These are phyloP conservation scores for Xenops minutus DNA, from an alignment of 2,797 vertebrate species.

Conservation along the genomic window DNA sequence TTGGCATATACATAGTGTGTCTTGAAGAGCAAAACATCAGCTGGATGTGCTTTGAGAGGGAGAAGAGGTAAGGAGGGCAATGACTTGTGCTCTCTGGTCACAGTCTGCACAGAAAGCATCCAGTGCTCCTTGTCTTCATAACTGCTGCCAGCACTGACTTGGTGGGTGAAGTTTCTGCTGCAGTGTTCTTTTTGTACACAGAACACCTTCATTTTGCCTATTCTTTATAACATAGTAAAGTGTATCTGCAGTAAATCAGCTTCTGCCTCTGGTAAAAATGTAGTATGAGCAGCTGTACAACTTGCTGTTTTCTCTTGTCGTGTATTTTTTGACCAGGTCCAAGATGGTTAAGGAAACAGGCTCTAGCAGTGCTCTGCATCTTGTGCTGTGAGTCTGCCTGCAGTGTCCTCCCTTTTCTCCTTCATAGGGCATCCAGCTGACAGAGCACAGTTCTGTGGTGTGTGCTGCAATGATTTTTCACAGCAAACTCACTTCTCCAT, in stretches of 20 bases:
- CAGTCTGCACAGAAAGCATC: neutral
- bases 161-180: neutral
- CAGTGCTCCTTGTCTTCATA: neutral
- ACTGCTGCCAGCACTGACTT: neutral
- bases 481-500: neutral
- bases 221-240: neutral
- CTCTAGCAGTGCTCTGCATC: neutral
- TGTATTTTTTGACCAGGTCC: neutral
- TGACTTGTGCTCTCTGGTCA: neutral
- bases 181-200: neutral
- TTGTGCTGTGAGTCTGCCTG: constrained; percentile 3
- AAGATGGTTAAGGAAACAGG: neutral
- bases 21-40: neutral
- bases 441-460: neutral
- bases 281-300: neutral
- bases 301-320: neutral
- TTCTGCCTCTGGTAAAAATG: neutral
- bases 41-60: neutral
- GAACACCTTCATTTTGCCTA: neutral
- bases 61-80: neutral
- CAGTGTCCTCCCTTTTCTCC: constrained; percentile 49
- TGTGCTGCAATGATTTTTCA: neutral
- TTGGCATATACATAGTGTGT: neutral
- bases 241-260: neutral
- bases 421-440: constrained; percentile 23